These are phyloP conservation scores for Drosophila diplacantha DNA, from an alignment of 2,888 invertebrate genomes.

Conservation along the genomic window DNA sequence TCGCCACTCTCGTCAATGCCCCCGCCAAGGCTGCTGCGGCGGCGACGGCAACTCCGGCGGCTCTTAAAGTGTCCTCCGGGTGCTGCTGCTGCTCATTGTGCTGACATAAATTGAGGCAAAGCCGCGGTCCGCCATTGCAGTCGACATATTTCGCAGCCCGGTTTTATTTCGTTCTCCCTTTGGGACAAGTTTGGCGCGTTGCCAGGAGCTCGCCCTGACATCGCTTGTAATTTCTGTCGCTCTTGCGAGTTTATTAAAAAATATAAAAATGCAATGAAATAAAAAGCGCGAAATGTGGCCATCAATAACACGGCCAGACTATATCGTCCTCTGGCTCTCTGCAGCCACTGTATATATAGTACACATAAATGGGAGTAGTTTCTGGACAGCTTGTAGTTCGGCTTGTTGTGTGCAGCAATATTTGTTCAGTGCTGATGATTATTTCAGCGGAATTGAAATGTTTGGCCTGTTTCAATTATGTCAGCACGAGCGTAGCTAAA, in stretches of 20 bases:
- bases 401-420: conserved; percentile 14
- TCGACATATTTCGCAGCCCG: conserved; percentile 42
- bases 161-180: conserved; percentile 24
- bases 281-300: conserved; percentile 31
- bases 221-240: conserved; percentile 46
- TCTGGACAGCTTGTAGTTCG: conserved; percentile 18
- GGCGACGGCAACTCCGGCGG: not conserved
- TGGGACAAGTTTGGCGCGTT: conserved; percentile 37
- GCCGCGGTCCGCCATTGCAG: conserved; percentile 38
- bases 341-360: not conserved
- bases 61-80: conserved; percentile 34
- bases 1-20: conserved; percentile 6
- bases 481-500: conserved; percentile 14
- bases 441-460: conserved; percentile 23
- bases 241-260: conserved; percentile 54
- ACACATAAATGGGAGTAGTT: not conserved
- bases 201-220: conserved; percentile 36
- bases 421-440: conserved; percentile 27
- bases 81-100: conserved; percentile 20
- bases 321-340: conserved; percentile 19
- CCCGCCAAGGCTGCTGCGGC: conserved; percentile 9
- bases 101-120: conserved; percentile 44
- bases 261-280: conserved; percentile 52
- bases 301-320: conserved; percentile 36
- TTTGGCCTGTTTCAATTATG: conserved; percentile 29